These are phyloP conservation scores for Hassar affinis DNA, from an alignment of 2,113 vertebrate genomes.

Conservation along the genomic window DNA sequence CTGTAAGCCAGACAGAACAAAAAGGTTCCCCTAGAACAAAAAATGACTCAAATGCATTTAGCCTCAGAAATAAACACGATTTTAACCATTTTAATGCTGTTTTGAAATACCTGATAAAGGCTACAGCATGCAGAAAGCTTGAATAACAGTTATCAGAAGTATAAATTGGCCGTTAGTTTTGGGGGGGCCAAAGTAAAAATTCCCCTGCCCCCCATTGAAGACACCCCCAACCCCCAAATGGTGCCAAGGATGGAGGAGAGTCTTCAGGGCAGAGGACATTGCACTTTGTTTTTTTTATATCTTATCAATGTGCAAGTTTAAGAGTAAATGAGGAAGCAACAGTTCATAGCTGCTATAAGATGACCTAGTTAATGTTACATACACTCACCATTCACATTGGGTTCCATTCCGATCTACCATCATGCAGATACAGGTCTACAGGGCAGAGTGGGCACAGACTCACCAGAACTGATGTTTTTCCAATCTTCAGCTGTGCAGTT, in stretches of 20 bases:
- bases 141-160: too few species aligned
- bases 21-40: neutral
- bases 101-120: too few species aligned
- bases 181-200: too few species aligned
- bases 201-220: too few species aligned
- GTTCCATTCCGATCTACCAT: neutral
- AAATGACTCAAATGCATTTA: neutral
- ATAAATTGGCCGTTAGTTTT: too few species aligned
- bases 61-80: neutral
- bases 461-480: neutral
- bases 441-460: neutral
- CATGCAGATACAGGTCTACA: neutral
- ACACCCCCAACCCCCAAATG: too few species aligned
- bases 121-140: neutral
- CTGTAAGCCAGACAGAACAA: neutral
- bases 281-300: neutral
- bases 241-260: neutral
- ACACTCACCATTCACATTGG: neutral
- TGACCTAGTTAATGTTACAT: neutral
- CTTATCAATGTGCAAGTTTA: neutral
- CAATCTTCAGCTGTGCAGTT: too few species aligned
- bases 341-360: neutral
- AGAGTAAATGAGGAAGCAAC: neutral
- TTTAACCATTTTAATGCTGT: neutral
- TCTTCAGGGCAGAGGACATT: neutral